These are phyloP conservation scores for Gastrophryne carolinensis DNA, from an alignment of 2,797 vertebrate species.

Conservation along the genomic window DNA sequence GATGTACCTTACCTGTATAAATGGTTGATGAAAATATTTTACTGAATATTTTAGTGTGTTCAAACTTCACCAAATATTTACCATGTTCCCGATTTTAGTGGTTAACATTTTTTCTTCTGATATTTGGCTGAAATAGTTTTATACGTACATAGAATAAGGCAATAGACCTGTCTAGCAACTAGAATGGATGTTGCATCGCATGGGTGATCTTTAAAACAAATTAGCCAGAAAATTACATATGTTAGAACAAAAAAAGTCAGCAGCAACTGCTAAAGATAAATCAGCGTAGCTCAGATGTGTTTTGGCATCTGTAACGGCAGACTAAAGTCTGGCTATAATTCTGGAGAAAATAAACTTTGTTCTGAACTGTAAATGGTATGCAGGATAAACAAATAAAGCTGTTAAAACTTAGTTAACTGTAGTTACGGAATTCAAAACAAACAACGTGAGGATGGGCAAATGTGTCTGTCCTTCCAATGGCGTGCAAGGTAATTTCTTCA, in stretches of 20 bases:
- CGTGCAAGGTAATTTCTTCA: no score
- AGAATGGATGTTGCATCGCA: constrained; percentile 1
- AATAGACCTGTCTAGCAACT: neutral
- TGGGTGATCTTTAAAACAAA: constrained; percentile 20
- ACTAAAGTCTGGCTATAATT: constrained; percentile 7
- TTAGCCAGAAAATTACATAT: constrained; percentile 33
- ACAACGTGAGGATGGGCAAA: neutral
- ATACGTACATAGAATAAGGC: no score
- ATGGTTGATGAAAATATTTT: no score
- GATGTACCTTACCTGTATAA: no score
- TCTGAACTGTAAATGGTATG: constrained; percentile 2
- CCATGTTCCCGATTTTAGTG: no score
- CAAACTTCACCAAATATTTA: no score
- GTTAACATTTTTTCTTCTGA: no score
- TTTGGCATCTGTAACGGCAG: constrained; percentile 14
- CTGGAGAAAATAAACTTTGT: constrained; percentile 23
- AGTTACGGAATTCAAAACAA: constrained; percentile 3
- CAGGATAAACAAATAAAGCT: constrained; percentile 16
- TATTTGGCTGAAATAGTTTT: no score
- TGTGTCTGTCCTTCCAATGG: neutral
- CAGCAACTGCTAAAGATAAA: constrained; percentile 31
- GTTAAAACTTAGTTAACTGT: neutral
- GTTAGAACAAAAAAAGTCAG: neutral
- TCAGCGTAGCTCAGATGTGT: constrained; percentile 28
- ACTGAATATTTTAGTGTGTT: no score